Base-by-base conservation (phyloP, 92 coral and sea anemone species). In the Actinostola sp. region DNA sequence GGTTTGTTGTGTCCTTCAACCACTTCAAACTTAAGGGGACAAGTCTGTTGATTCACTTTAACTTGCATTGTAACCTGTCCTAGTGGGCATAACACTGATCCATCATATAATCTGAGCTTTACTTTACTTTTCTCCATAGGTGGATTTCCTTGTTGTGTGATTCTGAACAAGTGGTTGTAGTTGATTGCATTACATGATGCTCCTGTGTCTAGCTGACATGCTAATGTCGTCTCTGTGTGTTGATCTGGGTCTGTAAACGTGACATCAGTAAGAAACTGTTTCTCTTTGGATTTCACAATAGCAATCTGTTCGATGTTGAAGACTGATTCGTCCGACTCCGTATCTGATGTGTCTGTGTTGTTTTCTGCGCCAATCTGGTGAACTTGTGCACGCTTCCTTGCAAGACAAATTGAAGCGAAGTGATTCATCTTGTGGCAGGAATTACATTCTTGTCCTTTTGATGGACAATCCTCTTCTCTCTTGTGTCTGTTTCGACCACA, bases 171-270 rank as follows among this genome's bases (percentile, higher is more conserved):
- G 21, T 82, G 78, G 38, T 43, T 23, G 49, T 61, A 61, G 14
- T 71, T 61, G 5, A 82, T 67, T 19, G 51, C 76, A 30, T 76
- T 82, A 28, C 83, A 58, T 11, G 82, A 41, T 11, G 62, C 78
- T 19, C 78, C 82, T 11, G 77, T 51, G 31, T 82, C 78, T 0
- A 69, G 64, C 53, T 76, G 84, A n/a, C n/a, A n/a, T n/a, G n/a
- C n/a, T n/a, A n/a, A n/a, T 15, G 19, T 15, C 15, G 20, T 17
- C 5, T 7, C 8, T 6, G 6, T 9, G 55, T 49, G 19, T 17
- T 49, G 55, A 9, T 29, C 42, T 24, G 41, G 42, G 42, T 31
- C 42, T 2, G 20, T 14, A n/a, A n/a, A n/a, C 20, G 67, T 61
- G 10, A 61, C 42, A 24, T n/a, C 12, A 11, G 71, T 4, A 8